Base-by-base conservation (phyloP, 2,888 invertebrate species). In the Tetropium fuscum region DNA sequence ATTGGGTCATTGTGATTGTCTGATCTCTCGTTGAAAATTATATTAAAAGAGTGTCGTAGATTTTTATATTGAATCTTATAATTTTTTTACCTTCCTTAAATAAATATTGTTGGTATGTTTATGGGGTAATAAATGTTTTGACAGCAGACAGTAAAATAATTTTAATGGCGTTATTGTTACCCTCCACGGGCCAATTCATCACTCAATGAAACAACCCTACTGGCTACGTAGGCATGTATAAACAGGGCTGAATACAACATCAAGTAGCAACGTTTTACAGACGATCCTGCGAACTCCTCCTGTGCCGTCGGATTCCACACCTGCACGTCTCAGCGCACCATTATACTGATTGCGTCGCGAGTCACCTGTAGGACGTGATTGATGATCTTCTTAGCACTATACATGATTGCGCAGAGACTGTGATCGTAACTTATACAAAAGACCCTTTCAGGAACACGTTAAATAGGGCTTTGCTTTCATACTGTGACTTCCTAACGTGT, bases 361-460 rank as follows among this genome's bases (percentile, higher is more conserved):
- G 73, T 74, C 73, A 76, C 76, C 76, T 76, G 75, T 75, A 74
- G 72, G 70, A 63, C 69, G 66, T 76, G 77, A 77, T 77, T 75
- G 77, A 77, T 77, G 72, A 71, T 70, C 73, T 72, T 71, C 74
- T 65, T 72, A 71, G 75, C 77, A 75, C 75, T 77, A 76, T 74
- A 76, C 76, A 76, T 74, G 76, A 76, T 76, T 76, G 74, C 73
- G 64, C 72, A 64, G 70, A 69, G 69, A 69, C 71, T 66, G 66
- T 61, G 64, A 64, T 61, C 61, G 61, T 58, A 58, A 61, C 58
- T 64, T 59, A 49, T 56, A 64, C 64, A 64, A 64, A 62, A 62
- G 64, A 56, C 56, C 64, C 58, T 62, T 64, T 64, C 64, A 64
- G 58, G 53, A 64, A 58, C 64, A 55, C 58, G 58, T 62, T 62